Conservation (phyloP, 1,140 invertebrate species). For the Maconellicoccus hirsutus region DNA sequence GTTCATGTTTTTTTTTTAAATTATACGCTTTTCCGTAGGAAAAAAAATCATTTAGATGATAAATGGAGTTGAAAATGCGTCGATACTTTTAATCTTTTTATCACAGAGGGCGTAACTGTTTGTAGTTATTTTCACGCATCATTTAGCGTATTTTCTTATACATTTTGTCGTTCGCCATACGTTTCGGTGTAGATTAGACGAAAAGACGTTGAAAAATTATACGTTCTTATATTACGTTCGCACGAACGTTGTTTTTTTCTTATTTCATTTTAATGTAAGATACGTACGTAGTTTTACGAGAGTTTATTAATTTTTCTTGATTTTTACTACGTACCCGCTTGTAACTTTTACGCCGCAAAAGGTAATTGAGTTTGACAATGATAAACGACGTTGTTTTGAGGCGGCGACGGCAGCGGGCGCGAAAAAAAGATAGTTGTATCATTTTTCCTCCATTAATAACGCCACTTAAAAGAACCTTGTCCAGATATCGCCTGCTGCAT, state of each 20-base stretch:
- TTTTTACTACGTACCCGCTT: background rate
- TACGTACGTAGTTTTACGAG: background rate
- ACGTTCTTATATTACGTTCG: too few relatives aligned
- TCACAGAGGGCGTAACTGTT: background rate
- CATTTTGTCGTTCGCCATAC: too few relatives aligned
- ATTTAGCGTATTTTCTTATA: too few relatives aligned
- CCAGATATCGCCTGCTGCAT: too few relatives aligned
- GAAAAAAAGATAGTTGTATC: background rate
- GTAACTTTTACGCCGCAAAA: background rate
- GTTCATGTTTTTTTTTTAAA: background rate
- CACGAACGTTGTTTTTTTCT: too few relatives aligned
- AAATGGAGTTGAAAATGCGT: background rate
- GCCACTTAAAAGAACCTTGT: background rate
- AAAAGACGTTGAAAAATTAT: too few relatives aligned
- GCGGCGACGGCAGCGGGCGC: background rate
- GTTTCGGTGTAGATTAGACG: too few relatives aligned
- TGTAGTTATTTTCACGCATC: too few relatives aligned
- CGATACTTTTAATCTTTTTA: constrained; percentile 10
- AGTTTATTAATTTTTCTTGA: constrained; percentile 10
- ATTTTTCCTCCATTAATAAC: constrained; percentile 5
- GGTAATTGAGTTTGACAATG: background rate
- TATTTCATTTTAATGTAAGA: too few relatives aligned
- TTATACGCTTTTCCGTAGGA: background rate
- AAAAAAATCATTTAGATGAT: background rate
- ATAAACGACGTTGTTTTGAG: background rate